Evolutionary conservation across 2,113 vertebrate species (phyloP).

Genomic region (Entomyzon cyanotis): DNA sequence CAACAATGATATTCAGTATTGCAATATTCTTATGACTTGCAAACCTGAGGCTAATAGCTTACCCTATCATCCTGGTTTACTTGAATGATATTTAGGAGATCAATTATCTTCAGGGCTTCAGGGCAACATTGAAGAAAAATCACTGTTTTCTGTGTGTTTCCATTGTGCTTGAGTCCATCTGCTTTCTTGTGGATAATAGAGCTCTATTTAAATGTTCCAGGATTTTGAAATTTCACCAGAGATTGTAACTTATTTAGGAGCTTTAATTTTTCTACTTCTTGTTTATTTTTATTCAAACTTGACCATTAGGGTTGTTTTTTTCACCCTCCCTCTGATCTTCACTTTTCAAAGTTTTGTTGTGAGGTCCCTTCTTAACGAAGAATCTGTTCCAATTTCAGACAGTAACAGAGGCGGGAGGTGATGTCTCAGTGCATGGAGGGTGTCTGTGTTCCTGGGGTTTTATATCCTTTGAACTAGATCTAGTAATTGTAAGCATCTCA

Average conservation of each 20-base stretch:
- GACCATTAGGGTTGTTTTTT: background rate
- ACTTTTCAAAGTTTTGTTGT: background rate
- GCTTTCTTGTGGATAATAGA: background rate
- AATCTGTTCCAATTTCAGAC: background rate
- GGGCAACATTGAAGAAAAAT: background rate
- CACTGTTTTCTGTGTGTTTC: background rate
- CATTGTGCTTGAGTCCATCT: background rate
- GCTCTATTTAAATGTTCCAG: background rate
- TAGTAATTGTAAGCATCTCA: background rate
- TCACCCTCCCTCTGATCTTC: background rate
- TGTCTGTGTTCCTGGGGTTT: background rate
- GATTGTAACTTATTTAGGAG: background rate
- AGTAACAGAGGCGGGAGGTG: background rate
- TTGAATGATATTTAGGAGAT: background rate
- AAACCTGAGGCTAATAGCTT: constrained; percentile 1
- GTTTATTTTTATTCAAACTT: background rate
- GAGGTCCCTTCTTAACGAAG: background rate
- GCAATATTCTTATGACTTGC: background rate
- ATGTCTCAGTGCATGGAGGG: background rate
- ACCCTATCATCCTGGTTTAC: background rate
- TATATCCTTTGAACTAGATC: background rate
- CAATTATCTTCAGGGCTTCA: background rate
- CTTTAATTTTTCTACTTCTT: background rate
- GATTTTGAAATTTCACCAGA: background rate
- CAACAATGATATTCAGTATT: background rate